phyloP scores from a whole-genome alignment of 1,140 invertebrate genomes.

The Eulimnadia texana region DNA sequence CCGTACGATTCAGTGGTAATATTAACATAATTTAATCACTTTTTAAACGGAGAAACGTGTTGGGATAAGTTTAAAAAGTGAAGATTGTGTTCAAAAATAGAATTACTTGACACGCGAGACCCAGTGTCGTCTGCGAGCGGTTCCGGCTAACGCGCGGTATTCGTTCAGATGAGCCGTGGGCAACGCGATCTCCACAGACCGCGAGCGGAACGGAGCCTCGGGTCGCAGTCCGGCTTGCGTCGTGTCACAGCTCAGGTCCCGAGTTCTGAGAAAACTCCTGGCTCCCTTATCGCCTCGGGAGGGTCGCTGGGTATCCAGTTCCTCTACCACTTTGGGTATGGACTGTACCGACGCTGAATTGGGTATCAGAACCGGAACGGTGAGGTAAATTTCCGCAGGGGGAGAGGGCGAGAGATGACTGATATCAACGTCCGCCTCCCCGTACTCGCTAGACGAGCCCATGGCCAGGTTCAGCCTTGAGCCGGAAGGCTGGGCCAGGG shows the following conservation, averaged over 20 bases:
- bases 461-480: conserved; percentile 31
- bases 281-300: conserved; percentile 25
- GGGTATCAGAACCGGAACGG: conserved; percentile 42
- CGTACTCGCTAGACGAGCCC: conserved; percentile 28
- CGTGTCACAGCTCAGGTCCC: conserved; percentile 11
- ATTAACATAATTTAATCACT: too few relatives aligned
- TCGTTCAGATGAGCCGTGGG: conserved; percentile 52
- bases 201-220: conserved; percentile 46
- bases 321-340: neutral
- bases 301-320: conserved; percentile 21
- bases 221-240: conserved; percentile 9
- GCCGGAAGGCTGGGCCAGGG: conserved; percentile 21
- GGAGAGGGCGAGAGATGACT: conserved; percentile 27
- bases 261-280: conserved; percentile 10
- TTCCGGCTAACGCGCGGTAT: conserved; percentile 19
- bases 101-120: conserved; percentile 24
- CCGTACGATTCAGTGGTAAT: too few relatives aligned
- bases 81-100: too few relatives aligned
- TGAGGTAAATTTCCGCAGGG: conserved; percentile 52
- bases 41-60: too few relatives aligned
- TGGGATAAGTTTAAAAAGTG: too few relatives aligned
- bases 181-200: conserved; percentile 77
- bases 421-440: conserved; percentile 20
- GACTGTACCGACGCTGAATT: neutral
- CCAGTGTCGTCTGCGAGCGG: conserved; percentile 21